These are phyloP conservation scores for Nomada ruficornis DNA, from an alignment of 2,888 invertebrate genomes.

Conservation along the genomic window DNA sequence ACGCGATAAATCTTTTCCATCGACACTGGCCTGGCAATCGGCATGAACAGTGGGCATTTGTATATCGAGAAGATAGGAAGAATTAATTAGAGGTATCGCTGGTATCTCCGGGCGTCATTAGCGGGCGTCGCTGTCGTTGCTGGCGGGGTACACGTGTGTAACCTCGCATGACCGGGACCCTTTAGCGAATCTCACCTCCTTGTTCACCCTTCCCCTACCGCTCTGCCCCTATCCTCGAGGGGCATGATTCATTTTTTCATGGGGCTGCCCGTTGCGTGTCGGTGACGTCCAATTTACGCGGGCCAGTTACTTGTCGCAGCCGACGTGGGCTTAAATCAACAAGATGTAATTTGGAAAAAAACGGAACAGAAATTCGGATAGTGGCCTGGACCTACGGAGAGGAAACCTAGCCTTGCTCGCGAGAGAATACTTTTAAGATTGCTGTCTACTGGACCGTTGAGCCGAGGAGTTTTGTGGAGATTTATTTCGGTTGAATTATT, in stretches of 20 bases:
- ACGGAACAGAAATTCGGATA: neutral
- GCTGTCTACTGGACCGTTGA: no score
- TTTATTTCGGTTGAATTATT: no score
- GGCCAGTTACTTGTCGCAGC: slow-evolving; percentile 47
- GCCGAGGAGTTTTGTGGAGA: no score
- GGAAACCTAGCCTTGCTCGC: neutral
- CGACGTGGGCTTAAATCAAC: slow-evolving; percentile 43
- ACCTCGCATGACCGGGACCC: slow-evolving; percentile 78
- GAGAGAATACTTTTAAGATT: neutral
- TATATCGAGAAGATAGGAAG: slow-evolving; percentile 82
- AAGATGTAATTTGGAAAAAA: slow-evolving; percentile 33
- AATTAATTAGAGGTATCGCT: slow-evolving; percentile 84
- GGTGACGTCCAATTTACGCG: slow-evolving; percentile 67
- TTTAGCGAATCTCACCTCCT: slow-evolving; percentile 72
- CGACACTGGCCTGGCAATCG: slow-evolving; percentile 63
- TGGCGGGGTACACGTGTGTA: slow-evolving; percentile 73
- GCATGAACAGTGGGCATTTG: slow-evolving; percentile 78
- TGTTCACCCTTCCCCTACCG: slow-evolving; percentile 34
- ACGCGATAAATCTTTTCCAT: slow-evolving; percentile 67
- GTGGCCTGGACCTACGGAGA: neutral
- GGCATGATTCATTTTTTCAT: slow-evolving; percentile 68
- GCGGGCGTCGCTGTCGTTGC: slow-evolving; percentile 79
- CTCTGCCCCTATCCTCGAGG: slow-evolving; percentile 27
- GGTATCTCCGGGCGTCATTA: slow-evolving; percentile 83
- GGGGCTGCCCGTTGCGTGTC: slow-evolving; percentile 59